Base-by-base conservation (phyloP, 2,888 invertebrate species). In the Troides aeacus region DNA sequence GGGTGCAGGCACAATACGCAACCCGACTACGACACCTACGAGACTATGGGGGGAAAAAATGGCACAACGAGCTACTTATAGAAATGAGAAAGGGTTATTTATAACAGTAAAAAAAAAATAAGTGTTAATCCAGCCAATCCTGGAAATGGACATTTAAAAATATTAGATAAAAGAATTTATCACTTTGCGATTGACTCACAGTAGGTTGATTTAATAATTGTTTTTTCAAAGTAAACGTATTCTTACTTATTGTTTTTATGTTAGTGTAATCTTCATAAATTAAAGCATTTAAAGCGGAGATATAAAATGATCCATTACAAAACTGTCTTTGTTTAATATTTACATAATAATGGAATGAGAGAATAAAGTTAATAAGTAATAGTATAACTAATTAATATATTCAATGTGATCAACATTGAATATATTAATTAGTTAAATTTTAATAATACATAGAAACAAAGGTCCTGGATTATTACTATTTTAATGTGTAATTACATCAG, bases 61-160 rank as follows among this genome's bases (percentile, higher is more conserved):
- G 91, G 89, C 92, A 92, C 92, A 92, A 92, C 90, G 91, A 92
- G 84, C 90, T 87, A 89, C 85, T 82, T 80, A 79, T 81, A 71
- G 76, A 76, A 76, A 75, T 78, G 76, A 77, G 71, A 64, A 72
- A 76, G 78, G 77, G 71, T 75, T 78, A 58, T 62, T 61, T 69
- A 58, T 53, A 78, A 81, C 79, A 81, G 81, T 81, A 82, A 85
- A 85, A 83, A 77, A 78, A 73, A 70, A 30, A 30, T 30, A 30
- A 59, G 30, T 76, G 85, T 89, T 92, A 92, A 87, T 91, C 89
- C 81, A 89, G 85, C 92, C 91, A 92, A 72, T 89, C 91, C 92
- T 92, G 90, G 74, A 90, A 90, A 73, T n/a, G 58, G 56, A 56
- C 18, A 62, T 65, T 66, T 61, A 50, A 5, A 17, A 50, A 17